Base-by-base conservation (phyloP, 2,888 invertebrate genomes). In the Eretmocerus hayati region DNA sequence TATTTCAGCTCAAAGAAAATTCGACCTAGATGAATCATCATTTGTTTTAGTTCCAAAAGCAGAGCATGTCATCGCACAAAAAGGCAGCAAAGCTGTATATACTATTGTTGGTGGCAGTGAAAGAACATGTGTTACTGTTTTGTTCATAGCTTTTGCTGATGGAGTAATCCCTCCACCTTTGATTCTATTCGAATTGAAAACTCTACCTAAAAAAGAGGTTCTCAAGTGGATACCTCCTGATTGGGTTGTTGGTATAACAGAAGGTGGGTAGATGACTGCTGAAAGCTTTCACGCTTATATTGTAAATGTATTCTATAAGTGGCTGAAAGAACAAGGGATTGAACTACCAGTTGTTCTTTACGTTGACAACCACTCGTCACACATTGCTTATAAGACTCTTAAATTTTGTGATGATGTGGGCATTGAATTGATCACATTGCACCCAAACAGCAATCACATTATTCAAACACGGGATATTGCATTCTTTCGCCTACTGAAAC, bases 51-150 rank as follows among this genome's bases (percentile, higher is more conserved):
- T 59, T 38, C 60, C 61, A 35, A 60, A 61, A 37, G 56, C 56
- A 18, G 59, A 61, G 23, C 15, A 21, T 52, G 60, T 64, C 46
- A 54, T 64, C 48, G 61, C 54, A 13, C 59, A 61, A 39, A 64
- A 55, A 52, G 62, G n/a, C 62, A 5, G 59, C 31, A 59, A 54
- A 46, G 59, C 62, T 44, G 36, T 62, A 3, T 61, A 61, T 41
- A 16, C 56, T 43, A 53, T 64, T 36, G 58, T 59, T 42, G 42
- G 35, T 18, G 54, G 58, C 2, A 60, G 58, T 18, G 62, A 63
- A 50, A 65, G 64, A 56, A 62, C 60, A 13, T 59, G 52, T 26
- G 9, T 65, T n/a, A 65, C 64, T 4, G 61, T 63, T 1, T 37
- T 64, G 11, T 41, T 61, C 11, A 53, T 48, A 9, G 58, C 63